A percentile compares a stretch with the other conserved stretches of the same genome.
phyloP scores from a whole-genome alignment of 1,140 invertebrate species.

The Centruroides sculpturatus region DNA sequence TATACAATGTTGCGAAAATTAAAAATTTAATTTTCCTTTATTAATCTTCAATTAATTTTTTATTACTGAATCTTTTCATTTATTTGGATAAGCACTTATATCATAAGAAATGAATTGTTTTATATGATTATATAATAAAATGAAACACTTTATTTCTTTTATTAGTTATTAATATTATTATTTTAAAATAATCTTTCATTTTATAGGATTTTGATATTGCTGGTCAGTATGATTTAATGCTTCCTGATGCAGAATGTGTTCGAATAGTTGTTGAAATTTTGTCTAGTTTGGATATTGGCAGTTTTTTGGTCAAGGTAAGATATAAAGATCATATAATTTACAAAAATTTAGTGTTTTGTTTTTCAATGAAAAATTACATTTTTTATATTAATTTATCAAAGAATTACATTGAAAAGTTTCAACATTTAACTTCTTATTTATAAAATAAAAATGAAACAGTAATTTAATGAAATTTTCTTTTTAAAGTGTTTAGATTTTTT shows the following conservation, averaged over 20 bases:
- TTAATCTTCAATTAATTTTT: too few species aligned
- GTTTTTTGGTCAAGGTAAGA: constrained; percentile 72
- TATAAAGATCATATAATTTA: constrained; percentile 5
- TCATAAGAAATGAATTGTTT: too few species aligned
- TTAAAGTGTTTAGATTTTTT: too few species aligned
- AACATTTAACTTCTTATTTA: too few species aligned
- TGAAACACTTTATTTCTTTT: not conserved
- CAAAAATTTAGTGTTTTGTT: not conserved
- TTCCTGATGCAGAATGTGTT: constrained; percentile 94
- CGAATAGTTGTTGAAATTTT: constrained; percentile 83
- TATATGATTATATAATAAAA: too few species aligned
- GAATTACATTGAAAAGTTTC: too few species aligned
- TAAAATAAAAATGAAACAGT: too few species aligned
- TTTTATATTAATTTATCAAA: not conserved
- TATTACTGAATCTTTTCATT: too few species aligned
- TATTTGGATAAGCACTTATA: too few species aligned
- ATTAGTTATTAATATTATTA: constrained; percentile 2
- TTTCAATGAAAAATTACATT: not conserved
- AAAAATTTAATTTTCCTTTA: too few species aligned
- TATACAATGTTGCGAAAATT: too few species aligned
- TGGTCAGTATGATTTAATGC: constrained; percentile 88
- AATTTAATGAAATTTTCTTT: too few species aligned
- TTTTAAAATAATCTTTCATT: constrained; percentile 14
- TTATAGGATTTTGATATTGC: constrained; percentile 98
- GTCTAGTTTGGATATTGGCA: constrained; percentile 58